These are phyloP conservation scores for Halictus quadricinctus DNA, from an alignment of 2,888 invertebrate genomes.

Conservation along the genomic window DNA sequence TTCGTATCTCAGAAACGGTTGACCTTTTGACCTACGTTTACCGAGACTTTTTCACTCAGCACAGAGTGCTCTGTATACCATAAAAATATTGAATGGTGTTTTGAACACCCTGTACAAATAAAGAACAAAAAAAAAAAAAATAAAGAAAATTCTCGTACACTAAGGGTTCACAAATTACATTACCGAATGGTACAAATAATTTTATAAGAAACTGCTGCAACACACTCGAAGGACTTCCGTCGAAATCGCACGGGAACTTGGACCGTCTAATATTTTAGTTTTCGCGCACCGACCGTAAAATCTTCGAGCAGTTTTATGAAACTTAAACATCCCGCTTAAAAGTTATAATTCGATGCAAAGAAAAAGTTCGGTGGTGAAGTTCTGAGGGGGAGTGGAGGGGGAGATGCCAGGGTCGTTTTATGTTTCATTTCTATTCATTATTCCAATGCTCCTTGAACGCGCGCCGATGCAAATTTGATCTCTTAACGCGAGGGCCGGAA, in stretches of 20 bases:
- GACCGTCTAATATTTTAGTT: slow-evolving; percentile 28
- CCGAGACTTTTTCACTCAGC: too few relatives aligned
- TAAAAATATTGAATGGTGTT: too few relatives aligned
- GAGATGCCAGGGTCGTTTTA: slow-evolving; percentile 25
- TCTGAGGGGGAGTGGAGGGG: background rate
- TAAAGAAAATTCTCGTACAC: background rate
- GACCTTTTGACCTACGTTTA: too few relatives aligned
- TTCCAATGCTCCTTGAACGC: slow-evolving; percentile 43
- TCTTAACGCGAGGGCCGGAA: slow-evolving; percentile 37
- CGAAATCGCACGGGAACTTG: slow-evolving; percentile 4
- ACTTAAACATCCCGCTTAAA: slow-evolving; percentile 52
- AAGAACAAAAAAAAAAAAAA: background rate
- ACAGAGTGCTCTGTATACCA: too few relatives aligned
- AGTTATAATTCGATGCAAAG: slow-evolving; percentile 56
- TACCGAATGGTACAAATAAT: background rate
- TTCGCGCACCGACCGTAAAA: slow-evolving; percentile 21
- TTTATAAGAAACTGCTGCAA: background rate
- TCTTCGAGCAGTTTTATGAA: slow-evolving; percentile 47
- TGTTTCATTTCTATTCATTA: slow-evolving; percentile 59
- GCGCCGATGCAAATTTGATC: slow-evolving; percentile 54
- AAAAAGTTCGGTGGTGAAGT: slow-evolving; percentile 32
- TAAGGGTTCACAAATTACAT: background rate
- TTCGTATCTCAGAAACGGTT: too few relatives aligned
- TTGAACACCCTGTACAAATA: too few relatives aligned
- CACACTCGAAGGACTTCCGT: background rate